Evolutionary conservation across 2,888 invertebrate genomes (phyloP), one percentile per base, ranked within the genome.

Genomic region (Cantharis rustica): DNA sequence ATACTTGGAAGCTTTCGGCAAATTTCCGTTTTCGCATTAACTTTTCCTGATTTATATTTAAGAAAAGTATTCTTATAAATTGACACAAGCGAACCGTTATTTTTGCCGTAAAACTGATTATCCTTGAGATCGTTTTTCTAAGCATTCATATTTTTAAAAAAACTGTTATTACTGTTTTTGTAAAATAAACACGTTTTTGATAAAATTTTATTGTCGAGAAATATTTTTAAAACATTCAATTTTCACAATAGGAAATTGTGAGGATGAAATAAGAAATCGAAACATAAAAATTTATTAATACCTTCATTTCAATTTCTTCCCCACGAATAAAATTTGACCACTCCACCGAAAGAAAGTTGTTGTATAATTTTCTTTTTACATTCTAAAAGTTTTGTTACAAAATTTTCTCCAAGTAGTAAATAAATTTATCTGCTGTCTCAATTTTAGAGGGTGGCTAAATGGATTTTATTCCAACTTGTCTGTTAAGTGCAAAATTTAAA

Each of bases 41-140:
- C 72, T 71, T 78, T 78, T 72, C 72, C 70, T 77, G 77, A 77
- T 77, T 77, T 77, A 77, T 72, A 69, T 70, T 63, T 31, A 61
- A 61, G 66, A 75, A 75, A 63, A 71, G 69, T 73, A 74, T 77
- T 77, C 73, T 73, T 71, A 47, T 47, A 47, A 47, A 47, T 47
- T 47, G 47, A 47, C 47, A 47, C 47, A 47, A 47, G 47, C 47
- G 47, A 47, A 47, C 47, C 47, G 47, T 47, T 47, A 47, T 47
- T 47, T 47, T 47, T 9, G 47, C 47, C 47, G n/a, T 47, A 47
- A 47, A 47, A 47, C 47, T 47, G 47, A 47, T 47, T 47, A 47
- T 47, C 47, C 47, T n/a, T 4, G n/a, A 47, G 47, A 47, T 47
- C 47, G 47, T 47, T 47, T 47, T 47, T 47, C n/a, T 47, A 47